A percentile compares a stretch with the other conserved stretches of the same genome.
Conservation (phyloP, 1,140 invertebrate species). For the Saccostrea cuccullata region DNA sequence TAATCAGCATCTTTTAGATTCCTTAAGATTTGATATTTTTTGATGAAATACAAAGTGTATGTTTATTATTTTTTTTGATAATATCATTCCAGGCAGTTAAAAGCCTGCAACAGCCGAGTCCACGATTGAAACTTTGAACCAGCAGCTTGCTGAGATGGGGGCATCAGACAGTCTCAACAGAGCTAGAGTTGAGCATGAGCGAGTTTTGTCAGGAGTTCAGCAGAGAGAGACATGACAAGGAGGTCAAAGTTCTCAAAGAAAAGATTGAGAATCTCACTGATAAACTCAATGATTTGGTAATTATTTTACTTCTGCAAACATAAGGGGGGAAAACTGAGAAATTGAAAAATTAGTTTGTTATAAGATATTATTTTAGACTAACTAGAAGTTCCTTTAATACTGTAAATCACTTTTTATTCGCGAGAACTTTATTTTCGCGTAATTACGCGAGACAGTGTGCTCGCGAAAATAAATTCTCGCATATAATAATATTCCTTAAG, state of each 20-base stretch:
- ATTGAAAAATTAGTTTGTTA: no score
- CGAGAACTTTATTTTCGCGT: no score
- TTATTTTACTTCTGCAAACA: background rate
- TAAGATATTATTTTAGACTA: no score
- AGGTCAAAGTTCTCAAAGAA: constrained; percentile 71
- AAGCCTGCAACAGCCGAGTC: constrained; percentile 74
- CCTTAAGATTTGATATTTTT: no score
- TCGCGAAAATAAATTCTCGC: no score
- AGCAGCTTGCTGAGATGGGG: constrained; percentile 72
- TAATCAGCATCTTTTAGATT: background rate
- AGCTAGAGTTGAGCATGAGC: constrained; percentile 72
- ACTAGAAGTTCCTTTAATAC: no score
- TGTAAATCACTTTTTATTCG: no score
- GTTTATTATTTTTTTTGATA: background rate
- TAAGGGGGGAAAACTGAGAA: no score
- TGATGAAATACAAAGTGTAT: no score
- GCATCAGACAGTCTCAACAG: constrained; percentile 71
- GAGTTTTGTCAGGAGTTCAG: constrained; percentile 67
- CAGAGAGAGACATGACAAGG: constrained; percentile 71
- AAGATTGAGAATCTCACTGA: constrained; percentile 66
- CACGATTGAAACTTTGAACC: constrained; percentile 73
- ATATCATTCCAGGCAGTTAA: constrained; percentile 66
- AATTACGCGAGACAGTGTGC: no score
- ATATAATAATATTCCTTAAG: no score
- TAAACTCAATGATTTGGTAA: constrained; percentile 65